These are phyloP conservation scores for Hirudo medicinalis DNA, from an alignment of 1,140 invertebrate species.

Conservation along the genomic window DNA sequence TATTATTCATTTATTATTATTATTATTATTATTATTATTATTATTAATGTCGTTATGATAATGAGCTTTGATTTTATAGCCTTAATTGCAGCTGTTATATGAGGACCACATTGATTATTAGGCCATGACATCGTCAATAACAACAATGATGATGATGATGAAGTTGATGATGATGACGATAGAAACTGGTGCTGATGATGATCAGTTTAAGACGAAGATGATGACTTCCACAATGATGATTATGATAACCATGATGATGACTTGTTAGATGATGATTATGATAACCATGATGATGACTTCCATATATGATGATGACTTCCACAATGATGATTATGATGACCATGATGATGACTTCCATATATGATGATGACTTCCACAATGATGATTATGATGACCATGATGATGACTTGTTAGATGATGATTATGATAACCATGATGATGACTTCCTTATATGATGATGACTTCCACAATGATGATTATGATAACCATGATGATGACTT, in stretches of 20 bases:
- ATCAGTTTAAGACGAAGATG: background rate
- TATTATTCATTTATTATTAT: no score
- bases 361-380: background rate
- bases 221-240: background rate
- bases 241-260: no score
- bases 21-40: no score
- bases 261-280: no score
- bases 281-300: background rate
- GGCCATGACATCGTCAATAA: background rate
- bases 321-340: background rate
- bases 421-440: background rate
- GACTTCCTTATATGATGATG: background rate
- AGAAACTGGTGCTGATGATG: background rate
- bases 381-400: background rate
- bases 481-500: conserved; percentile 1
- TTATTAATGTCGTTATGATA: no score
- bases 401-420: background rate
- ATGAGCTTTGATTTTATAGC: no score
- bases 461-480: background rate
- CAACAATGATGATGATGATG: background rate
- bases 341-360: conserved; percentile 2
- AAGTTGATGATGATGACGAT: background rate
- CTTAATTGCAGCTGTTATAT: no score
- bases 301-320: background rate
- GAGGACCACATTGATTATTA: no score